Evolutionary conservation across 2,113 vertebrate genomes (phyloP).

Genomic region (Pagrus major): DNA sequence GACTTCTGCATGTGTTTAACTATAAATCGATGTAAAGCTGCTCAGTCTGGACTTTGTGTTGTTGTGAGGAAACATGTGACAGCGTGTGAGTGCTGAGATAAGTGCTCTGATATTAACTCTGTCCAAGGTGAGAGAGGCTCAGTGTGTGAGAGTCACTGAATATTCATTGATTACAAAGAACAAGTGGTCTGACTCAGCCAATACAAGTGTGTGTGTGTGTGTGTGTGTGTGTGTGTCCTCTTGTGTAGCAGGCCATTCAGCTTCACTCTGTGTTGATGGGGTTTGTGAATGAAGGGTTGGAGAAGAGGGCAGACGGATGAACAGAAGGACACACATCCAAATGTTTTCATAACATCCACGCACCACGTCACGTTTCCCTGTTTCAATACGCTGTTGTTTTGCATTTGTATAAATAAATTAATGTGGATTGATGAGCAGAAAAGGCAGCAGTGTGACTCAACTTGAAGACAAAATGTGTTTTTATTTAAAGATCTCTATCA

Average conservation of each 20-base stretch:
- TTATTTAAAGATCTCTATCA: slow-evolving; percentile 81
- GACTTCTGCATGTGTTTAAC: no score
- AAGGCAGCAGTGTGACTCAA: not conserved
- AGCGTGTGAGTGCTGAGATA: not conserved
- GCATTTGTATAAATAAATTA: not conserved
- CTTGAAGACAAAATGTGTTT: slow-evolving; percentile 62
- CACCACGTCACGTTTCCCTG: no score
- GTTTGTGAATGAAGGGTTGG: slow-evolving; percentile 19
- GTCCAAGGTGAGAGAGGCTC: slow-evolving; percentile 28
- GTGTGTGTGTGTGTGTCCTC: slow-evolving; percentile 22
- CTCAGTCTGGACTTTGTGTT: no score
- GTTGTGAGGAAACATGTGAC: not conserved
- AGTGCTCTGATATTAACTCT: slow-evolving; percentile 24
- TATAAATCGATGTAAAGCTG: no score
- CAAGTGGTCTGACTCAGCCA: slow-evolving; percentile 12
- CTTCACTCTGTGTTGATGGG: not conserved
- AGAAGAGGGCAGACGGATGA: not conserved
- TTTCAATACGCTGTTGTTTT: no score
- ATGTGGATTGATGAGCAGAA: not conserved
- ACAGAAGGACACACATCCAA: not conserved
- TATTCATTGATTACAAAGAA: slow-evolving; percentile 50
- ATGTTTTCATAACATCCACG: not conserved
- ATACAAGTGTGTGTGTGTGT: not conserved
- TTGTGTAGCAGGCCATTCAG: not conserved
- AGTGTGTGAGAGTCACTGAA: slow-evolving; percentile 28